These are phyloP conservation scores for Campylomormyrus numenius DNA, from an alignment of 2,113 vertebrate genomes.

Conservation along the genomic window DNA sequence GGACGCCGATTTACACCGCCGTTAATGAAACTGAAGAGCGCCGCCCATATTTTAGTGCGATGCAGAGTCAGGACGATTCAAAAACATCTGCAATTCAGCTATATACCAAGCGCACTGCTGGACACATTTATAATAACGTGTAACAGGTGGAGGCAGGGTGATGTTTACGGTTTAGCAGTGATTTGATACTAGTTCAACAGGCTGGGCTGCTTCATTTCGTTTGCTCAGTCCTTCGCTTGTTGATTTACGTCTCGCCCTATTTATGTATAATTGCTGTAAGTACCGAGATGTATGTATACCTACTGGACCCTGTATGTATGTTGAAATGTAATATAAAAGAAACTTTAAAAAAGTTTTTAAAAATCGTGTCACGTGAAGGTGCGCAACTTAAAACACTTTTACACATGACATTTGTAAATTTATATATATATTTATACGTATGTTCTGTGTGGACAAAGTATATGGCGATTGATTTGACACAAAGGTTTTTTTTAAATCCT, in stretches of 20 bases:
- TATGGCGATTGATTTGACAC: not conserved
- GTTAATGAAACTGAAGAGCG: not conserved
- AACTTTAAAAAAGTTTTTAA: not conserved
- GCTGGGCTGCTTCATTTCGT: not conserved
- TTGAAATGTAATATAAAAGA: not conserved
- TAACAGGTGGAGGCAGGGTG: not conserved
- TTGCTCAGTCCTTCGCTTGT: not conserved
- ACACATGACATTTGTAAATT: not conserved
- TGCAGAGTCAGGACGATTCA: not conserved
- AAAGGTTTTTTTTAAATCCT: not conserved
- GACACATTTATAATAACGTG: not conserved
- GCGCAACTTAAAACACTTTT: not conserved
- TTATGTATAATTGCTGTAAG: not conserved
- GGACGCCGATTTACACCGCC: slow-evolving; percentile 24
- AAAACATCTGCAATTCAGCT: not conserved
- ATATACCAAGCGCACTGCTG: not conserved
- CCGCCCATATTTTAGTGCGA: not conserved
- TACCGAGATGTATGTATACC: not conserved
- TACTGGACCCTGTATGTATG: not conserved
- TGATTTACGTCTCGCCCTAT: not conserved
- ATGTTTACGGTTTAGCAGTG: not conserved
- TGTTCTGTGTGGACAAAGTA: not conserved
- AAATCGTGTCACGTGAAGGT: not conserved
- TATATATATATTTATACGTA: not conserved
- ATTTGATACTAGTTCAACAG: not conserved